phyloP scores from a whole-genome alignment of 2,113 vertebrate species.

The Chinchilla lanigera region DNA sequence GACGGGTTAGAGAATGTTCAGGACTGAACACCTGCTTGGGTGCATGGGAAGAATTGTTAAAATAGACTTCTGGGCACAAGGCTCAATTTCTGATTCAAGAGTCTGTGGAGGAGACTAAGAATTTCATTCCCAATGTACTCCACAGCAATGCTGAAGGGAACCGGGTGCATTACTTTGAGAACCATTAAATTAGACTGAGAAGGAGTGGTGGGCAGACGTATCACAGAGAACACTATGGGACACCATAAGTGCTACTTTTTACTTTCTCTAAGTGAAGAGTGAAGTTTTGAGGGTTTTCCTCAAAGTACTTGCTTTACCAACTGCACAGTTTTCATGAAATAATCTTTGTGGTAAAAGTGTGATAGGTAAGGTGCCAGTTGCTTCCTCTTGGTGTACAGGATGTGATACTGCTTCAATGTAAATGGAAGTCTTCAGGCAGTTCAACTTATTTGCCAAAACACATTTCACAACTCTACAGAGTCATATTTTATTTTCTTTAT shows the following conservation, averaged over 20 bases:
- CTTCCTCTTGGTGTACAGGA: background rate
- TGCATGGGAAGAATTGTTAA: background rate
- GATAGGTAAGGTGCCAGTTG: background rate
- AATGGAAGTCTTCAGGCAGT: background rate
- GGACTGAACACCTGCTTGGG: background rate
- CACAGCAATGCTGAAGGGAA: too few species aligned
- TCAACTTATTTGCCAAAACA: background rate
- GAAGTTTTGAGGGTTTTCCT: background rate
- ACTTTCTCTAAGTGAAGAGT: background rate
- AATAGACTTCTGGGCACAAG: rapidly evolving
- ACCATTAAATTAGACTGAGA: background rate
- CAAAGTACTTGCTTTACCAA: background rate
- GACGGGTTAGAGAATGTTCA: background rate
- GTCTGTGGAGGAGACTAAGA: background rate
- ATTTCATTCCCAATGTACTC: background rate
- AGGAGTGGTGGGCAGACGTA: background rate
- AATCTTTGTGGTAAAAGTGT: background rate
- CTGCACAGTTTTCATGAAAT: background rate
- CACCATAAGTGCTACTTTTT: background rate
- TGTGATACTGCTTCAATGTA: background rate
- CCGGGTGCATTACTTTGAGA: background rate
- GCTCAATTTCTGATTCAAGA: background rate
- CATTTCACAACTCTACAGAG: background rate
- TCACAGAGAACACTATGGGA: background rate
- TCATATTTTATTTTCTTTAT: background rate